Evolutionary conservation across 2,797 vertebrate species (phyloP), one percentile per base, ranked within the genome.

Genomic region (Falco concolor): DNA sequence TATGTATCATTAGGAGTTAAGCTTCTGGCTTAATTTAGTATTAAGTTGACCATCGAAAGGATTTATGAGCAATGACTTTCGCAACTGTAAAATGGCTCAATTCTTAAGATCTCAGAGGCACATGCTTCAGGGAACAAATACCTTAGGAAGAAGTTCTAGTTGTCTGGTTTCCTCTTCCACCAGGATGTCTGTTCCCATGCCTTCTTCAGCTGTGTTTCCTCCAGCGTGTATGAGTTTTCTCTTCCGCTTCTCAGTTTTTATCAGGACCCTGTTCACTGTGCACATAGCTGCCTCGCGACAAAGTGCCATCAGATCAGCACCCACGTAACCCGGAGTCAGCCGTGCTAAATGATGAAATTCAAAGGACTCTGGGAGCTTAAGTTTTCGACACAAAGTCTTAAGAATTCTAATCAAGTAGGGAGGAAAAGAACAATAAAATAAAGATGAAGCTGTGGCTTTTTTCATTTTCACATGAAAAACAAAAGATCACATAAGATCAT

Each of bases 281-380:
- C 94, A 97, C 98, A 99, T 98, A 61, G 99, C 99, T 3, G 99
- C 99, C 92, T 99, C 99, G 0, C 98, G 98, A 82, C 99, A 99
- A 44, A 99, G 98, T 0, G 99, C 99, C 99, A 99, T 99, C 50
- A 99, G 97, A 79, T 99, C 99, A 2, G 99, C 99, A 1, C 99
- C 99, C 17, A 99, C 99, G 1, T 99, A 99, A 17, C 99, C 99
- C 0, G 99, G 99, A 0, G 99, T 99, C 60, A 99, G 98, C 22
- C 98, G 98, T 1, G 99, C 99, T 70, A 99, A 95, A 34, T 97
- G 97, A 40, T 49, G 77, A 87, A 98, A 99, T 63, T 98, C 97
- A 52, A 99, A 99, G 64, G 97, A 97, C 50, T 98, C 98, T 0
- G 98, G 98, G 34, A 99, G 98, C 94, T 97, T 98, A 28, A 99